Evolutionary conservation across 2,113 vertebrate species (phyloP), one percentile per base, ranked within the genome.

Genomic region (Oreochromis tanganicae): DNA sequence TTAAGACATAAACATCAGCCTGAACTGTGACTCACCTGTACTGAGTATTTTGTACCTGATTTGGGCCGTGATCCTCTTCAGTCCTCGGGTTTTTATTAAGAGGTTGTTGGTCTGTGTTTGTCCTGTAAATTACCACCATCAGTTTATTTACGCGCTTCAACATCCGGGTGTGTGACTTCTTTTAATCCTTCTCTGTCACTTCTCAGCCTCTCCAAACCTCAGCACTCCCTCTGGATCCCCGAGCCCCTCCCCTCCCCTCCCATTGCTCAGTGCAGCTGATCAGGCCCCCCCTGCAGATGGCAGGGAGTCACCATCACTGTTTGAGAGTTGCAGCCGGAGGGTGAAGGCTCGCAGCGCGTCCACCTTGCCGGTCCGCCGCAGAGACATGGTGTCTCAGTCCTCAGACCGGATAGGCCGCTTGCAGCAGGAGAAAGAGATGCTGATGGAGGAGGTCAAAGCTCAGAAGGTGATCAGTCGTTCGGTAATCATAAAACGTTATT

Each of bases 381-480:
- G 94, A 57, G 96, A 95, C 46, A 93, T 34, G 1, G 1, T 10
- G 19, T 83, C 79, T 24, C 52, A 57, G 34, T 94, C 85, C 8
- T 84, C 91, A 17, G 96, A 97, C 71, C 95, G 95, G 82, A 89
- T 82, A 14, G 88, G 80, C 21, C 96, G 93, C 12, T 95, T 98
- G 19, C 96, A 97, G 83, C 97, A 98, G 55, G 97, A 98, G 86
- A 96, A 97, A 54, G 87, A 97, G 89, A 95, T 90, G 0, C 96
- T 98, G 83, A 94, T 94, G 4, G 96, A 97, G 75, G 98, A 99
- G 90, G 94, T 99, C 82, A 97, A 97, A 87, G 96, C 97, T 81
- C 98, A 99, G 93, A 99, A 98, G 98, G 98, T 99, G 56, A 85
- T 79, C 21, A 52, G 1, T 52, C 2, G 1, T 48, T 75, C 14